These are phyloP conservation scores for Lepidurus couesii DNA, from an alignment of 1,140 invertebrate species.

Conservation along the genomic window DNA sequence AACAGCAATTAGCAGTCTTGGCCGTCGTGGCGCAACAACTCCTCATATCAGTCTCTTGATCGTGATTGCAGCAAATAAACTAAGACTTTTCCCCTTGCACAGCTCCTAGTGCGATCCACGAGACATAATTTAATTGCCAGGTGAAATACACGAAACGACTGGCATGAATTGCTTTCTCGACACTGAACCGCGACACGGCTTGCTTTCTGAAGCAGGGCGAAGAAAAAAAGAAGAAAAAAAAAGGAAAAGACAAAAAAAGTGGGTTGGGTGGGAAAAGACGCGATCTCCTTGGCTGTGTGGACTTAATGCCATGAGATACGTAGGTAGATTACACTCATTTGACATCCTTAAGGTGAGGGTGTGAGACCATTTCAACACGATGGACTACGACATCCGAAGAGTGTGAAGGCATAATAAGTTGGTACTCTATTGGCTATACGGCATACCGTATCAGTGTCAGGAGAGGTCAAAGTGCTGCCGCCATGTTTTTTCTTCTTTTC, in stretches of 20 bases:
- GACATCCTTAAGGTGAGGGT: neutral
- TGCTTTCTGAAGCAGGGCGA: neutral
- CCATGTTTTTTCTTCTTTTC: neutral
- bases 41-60: neutral
- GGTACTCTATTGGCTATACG: neutral
- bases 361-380: neutral
- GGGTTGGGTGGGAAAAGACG: no score
- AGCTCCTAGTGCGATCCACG: neutral
- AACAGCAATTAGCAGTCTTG: neutral
- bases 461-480: neutral
- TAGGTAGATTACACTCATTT: neutral
- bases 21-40: neutral
- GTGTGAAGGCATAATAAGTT: neutral
- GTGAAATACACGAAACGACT: constrained; percentile 10
- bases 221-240: neutral
- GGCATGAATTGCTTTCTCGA: constrained; percentile 5
- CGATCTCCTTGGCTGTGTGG: no score
- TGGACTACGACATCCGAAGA: neutral
- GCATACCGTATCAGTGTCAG: neutral
- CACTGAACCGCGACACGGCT: neutral
- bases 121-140: constrained; percentile 5
- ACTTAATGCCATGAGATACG: neutral
- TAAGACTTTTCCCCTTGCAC: neutral
- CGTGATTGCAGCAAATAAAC: neutral
- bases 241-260: neutral